phyloP scores from a whole-genome alignment of 2,888 invertebrate species.

The Helicoverpa assulta region DNA sequence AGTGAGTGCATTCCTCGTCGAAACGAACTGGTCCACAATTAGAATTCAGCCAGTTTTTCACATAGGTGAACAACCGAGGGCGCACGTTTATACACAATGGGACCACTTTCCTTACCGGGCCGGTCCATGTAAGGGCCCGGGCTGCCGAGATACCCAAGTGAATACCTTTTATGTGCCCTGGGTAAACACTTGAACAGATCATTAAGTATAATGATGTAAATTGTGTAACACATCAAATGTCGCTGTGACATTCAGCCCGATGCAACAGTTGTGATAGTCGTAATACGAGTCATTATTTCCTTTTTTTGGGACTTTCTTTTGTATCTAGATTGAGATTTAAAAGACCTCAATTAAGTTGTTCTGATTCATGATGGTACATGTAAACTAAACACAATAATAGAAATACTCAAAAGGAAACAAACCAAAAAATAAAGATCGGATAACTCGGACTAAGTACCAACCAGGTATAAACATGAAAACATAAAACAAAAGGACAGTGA shows the following conservation, averaged over 20 bases:
- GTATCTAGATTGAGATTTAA: constrained; percentile 13
- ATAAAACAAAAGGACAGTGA: constrained; percentile 15
- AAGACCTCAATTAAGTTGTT: neutral
- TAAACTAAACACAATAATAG: neutral
- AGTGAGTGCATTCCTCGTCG: constrained; percentile 63
- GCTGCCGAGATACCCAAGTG: constrained; percentile 51
- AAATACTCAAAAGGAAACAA: neutral
- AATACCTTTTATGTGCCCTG: constrained; percentile 63
- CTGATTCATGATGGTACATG: constrained; percentile 2
- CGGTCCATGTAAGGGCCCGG: constrained; percentile 70
- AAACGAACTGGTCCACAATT: constrained; percentile 64
- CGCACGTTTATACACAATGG: constrained; percentile 80
- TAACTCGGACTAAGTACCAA: neutral
- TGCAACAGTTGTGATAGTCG: constrained; percentile 23
- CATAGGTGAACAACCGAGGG: constrained; percentile 81
- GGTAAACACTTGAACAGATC: constrained; percentile 58
- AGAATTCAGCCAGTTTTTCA: constrained; percentile 80
- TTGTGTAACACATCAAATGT: constrained; percentile 60
- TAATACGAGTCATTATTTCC: constrained; percentile 14
- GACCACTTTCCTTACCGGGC: constrained; percentile 84
- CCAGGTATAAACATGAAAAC: too few relatives aligned
- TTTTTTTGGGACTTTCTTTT: constrained; percentile 6
- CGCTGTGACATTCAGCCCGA: constrained; percentile 47
- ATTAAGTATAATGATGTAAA: constrained; percentile 63
- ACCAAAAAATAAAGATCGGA: too few relatives aligned